phyloP scores from a whole-genome alignment of 2,113 vertebrate genomes.

The Dromaius novaehollandiae region DNA sequence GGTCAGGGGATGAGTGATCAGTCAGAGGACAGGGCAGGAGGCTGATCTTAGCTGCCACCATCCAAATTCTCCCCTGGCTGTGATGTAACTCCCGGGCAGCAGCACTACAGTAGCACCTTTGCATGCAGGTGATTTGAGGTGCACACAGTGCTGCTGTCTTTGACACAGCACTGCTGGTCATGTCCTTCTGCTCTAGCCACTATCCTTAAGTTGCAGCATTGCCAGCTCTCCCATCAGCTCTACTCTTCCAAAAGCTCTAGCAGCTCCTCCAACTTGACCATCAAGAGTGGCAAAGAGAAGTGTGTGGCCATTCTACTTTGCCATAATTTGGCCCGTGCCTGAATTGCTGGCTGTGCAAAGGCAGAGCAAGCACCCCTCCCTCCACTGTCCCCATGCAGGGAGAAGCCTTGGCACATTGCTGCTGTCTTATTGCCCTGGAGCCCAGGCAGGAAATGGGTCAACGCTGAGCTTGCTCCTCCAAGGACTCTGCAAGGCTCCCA shows the following conservation, averaged over 20 bases:
- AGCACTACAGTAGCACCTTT: not conserved
- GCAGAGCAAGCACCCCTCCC: not conserved
- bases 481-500: not conserved
- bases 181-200: not conserved
- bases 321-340: accelerated
- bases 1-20: not conserved
- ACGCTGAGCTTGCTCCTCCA: not conserved
- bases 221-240: not conserved
- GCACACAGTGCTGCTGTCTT: not conserved
- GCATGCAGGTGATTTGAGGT: not conserved
- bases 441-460: not conserved
- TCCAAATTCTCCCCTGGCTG: not conserved
- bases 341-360: not conserved
- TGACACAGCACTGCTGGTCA: accelerated
- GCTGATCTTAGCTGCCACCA: no score
- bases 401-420: not conserved
- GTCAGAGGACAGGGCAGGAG: not conserved
- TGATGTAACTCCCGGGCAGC: not conserved
- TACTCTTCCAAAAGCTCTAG: not conserved
- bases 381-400: accelerated
- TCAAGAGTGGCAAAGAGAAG: not conserved
- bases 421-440: not conserved
- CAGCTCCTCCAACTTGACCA: not conserved
- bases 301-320: no score
- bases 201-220: not conserved